Percentiles rank a stretch among this genome's conserved stretches.
Evolutionary conservation across 1,140 invertebrate species (phyloP).

Genomic region (Drosophila ercepeae): DNA sequence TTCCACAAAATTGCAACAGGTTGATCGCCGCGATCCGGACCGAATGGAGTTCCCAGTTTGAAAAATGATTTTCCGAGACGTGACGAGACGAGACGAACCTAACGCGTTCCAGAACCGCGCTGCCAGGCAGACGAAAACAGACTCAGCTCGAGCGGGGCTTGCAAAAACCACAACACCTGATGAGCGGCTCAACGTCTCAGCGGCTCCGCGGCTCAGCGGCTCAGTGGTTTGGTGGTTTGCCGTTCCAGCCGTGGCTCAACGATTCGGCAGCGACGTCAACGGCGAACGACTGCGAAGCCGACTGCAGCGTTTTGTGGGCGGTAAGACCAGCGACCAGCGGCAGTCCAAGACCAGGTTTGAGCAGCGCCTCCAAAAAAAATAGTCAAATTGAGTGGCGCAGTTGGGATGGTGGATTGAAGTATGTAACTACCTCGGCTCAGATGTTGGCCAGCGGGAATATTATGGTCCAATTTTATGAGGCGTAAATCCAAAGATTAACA

Average conservation of each 20-base stretch:
- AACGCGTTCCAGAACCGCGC: constrained; percentile 79
- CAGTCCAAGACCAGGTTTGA: neutral
- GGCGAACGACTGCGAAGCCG: constrained; percentile 20
- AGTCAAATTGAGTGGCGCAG: constrained; percentile 53
- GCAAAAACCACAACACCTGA: constrained; percentile 81
- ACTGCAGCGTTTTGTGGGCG: constrained; percentile 39
- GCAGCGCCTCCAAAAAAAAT: constrained; percentile 43
- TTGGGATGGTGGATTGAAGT: constrained; percentile 29
- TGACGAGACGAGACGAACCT: constrained; percentile 33
- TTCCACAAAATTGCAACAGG: constrained; percentile 13
- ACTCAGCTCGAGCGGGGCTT: constrained; percentile 67
- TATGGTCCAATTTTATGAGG: constrained; percentile 29
- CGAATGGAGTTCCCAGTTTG: constrained; percentile 37
- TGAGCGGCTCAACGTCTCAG: constrained; percentile 34
- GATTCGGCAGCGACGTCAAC: neutral
- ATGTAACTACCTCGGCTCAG: constrained; percentile 19
- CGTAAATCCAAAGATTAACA: constrained; percentile 12
- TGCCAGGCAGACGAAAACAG: constrained; percentile 77
- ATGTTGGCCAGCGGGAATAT: constrained; percentile 15
- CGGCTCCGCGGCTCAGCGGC: constrained; percentile 13
- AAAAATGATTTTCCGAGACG: constrained; percentile 31
- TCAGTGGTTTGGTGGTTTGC: constrained; percentile 1
- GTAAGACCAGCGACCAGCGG: constrained; percentile 24
- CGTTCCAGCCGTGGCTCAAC: constrained; percentile 10
- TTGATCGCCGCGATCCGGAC: constrained; percentile 23